phyloP scores from a whole-genome alignment of 2,888 invertebrate species.

The Bhutanitis thaidina region DNA sequence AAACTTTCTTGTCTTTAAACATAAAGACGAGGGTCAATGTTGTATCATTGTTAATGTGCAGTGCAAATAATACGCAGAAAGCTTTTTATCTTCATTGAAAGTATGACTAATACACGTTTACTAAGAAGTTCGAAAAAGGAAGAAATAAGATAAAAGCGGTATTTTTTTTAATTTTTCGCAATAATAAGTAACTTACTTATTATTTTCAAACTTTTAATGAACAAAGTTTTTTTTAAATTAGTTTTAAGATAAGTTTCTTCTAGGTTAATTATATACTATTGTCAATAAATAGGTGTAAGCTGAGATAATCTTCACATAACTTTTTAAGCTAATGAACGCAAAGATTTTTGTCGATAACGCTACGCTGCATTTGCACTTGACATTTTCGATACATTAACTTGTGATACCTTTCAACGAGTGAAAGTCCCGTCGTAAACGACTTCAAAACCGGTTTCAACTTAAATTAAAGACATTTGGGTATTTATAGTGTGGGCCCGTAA shows the following conservation, averaged over 20 bases:
- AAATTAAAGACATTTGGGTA: not conserved
- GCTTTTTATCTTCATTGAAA: slow-evolving; percentile 7
- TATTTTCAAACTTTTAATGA: too few relatives aligned
- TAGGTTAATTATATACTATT: too few relatives aligned
- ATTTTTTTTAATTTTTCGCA: too few relatives aligned
- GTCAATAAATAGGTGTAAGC: too few relatives aligned
- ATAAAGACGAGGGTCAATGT: slow-evolving; percentile 6
- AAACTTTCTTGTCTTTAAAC: not conserved
- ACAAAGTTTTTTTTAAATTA: too few relatives aligned
- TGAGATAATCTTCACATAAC: too few relatives aligned
- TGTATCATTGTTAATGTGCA: not conserved
- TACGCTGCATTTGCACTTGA: not conserved
- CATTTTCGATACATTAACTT: not conserved
- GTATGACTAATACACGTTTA: slow-evolving; percentile 8
- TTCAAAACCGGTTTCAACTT: slow-evolving; percentile 6
- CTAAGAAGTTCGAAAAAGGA: slow-evolving; percentile 5
- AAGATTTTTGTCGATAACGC: too few relatives aligned
- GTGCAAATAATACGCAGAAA: not conserved
- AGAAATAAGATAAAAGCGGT: slow-evolving; percentile 4
- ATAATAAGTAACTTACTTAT: too few relatives aligned
- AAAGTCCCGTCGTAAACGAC: slow-evolving; percentile 8
- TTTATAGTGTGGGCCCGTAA: slow-evolving; percentile 1
- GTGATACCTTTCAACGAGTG: slow-evolving; percentile 3
- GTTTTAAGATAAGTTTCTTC: too few relatives aligned
- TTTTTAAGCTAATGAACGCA: too few relatives aligned